Evolutionary conservation across 2,888 invertebrate species (phyloP).

Genomic region (Phaedon cochleariae): DNA sequence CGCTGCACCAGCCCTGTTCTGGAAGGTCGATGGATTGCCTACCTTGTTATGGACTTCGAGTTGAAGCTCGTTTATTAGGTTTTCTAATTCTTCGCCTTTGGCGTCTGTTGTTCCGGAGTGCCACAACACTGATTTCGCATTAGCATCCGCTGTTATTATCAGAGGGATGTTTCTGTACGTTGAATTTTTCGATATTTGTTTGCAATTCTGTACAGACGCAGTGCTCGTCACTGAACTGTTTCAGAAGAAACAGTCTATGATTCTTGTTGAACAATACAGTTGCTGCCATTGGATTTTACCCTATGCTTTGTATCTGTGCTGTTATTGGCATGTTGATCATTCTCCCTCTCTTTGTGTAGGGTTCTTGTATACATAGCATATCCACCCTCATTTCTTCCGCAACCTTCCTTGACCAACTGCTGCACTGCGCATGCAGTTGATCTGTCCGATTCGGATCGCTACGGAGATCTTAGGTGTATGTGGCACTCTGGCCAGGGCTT

Average conservation of each 20-base stretch:
- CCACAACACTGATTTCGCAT: constrained; percentile 9
- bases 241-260: neutral
- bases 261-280: neutral
- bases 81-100: neutral
- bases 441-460: neutral
- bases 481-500: constrained; percentile 1
- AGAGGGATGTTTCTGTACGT: neutral
- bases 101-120: neutral
- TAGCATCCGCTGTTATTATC: constrained; percentile 4
- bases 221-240: neutral
- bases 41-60: neutral
- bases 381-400: too few relatives aligned
- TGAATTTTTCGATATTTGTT: neutral
- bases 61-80: constrained; percentile 1
- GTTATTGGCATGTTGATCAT: neutral
- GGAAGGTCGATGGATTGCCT: constrained; percentile 12
- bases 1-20: neutral
- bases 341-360: neutral
- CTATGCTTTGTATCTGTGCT: neutral
- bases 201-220: constrained; percentile 1
- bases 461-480: neutral
- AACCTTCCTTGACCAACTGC: neutral
- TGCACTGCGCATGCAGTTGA: neutral
- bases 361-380: neutral
- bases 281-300: neutral